Base-by-base conservation (phyloP, 2,113 vertebrate genomes). In the Vicugna pacos region DNA sequence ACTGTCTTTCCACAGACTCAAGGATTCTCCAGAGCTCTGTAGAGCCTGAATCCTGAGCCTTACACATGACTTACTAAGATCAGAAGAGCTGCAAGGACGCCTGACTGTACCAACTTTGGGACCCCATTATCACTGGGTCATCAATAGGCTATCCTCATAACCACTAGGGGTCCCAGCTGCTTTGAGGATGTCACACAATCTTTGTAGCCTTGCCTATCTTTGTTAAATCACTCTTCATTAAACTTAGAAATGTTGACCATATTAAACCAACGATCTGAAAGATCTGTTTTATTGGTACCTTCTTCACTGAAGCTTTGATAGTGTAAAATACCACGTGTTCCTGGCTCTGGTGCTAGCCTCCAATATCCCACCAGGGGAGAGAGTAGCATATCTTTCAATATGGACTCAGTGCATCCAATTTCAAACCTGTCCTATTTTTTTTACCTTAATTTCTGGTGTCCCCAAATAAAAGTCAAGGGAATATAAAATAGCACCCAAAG, bases 401-500 rank as follows among this genome's bases (percentile, higher is more conserved):
- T 89, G 52, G 83, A n/a, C 62, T 91, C 16, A 42, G 19, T 77
- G 14, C 38, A 46, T 84, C 19, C 30, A 28, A 79, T 84, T 97
- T 96, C 92, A 64, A 97, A 93, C 84, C 76, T 96, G 86, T 72
- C 81, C 54, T 38, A 56, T 97, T 95, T 96, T 89, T 96, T 96
- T 93, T 42, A 93, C 64, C 83, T 73, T 95, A 80, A 96, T 96
- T 96, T 87, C 95, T 94, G 52, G 46, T 82, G 56, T 94, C 83
- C 96, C 89, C 86, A 97, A 97, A 94, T 95, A 95, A 94, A 91
- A 95, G 96, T 96, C 97, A 97, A 92, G 75, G 86, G 95, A 96
- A 94, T 95, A 89, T 75, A 96, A 97, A 97, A 97, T 97, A 98
- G 95, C 92, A 97, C 97, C 96, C 89, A 96, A 98, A 95, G 98